Evolutionary conservation across 2,113 vertebrate genomes (phyloP).

Genomic region (Leucoraja erinaceus): DNA sequence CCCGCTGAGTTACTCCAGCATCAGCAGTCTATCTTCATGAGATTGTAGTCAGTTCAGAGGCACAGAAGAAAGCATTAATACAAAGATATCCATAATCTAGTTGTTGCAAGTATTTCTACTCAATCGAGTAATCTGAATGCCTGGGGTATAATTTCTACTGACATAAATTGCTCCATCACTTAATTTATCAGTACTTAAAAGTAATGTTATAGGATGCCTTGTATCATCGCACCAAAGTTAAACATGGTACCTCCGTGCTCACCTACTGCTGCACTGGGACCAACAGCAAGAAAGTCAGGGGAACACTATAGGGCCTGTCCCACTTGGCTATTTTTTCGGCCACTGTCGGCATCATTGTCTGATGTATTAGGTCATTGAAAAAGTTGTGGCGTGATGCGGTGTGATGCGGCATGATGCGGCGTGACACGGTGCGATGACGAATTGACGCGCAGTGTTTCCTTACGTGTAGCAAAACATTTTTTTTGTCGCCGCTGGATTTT

Average conservation of each 20-base stretch:
- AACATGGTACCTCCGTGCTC: not conserved
- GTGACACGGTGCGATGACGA: no score
- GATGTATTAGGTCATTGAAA: no score
- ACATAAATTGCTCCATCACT: not conserved
- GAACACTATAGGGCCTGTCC: not conserved
- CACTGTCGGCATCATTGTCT: no score
- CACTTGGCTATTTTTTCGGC: no score
- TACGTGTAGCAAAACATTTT: no score
- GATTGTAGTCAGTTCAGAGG: not conserved
- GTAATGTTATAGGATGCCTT: not conserved
- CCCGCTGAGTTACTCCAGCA: no score
- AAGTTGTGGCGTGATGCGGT: no score
- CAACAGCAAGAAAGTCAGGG: not conserved
- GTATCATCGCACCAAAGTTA: not conserved
- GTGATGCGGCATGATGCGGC: no score
- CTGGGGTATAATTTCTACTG: not conserved
- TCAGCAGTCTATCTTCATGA: not conserved
- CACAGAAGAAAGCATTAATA: not conserved
- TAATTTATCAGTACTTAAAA: not conserved
- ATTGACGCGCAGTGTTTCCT: no score
- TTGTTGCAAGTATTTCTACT: not conserved
- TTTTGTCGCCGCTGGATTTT: no score
- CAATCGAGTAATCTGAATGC: not conserved
- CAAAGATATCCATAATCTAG: not conserved
- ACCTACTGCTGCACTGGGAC: not conserved